Evolutionary conservation across 2,888 invertebrate genomes (phyloP), one percentile per base, ranked within the genome.

Genomic region (Netelia fuscicornis): DNA sequence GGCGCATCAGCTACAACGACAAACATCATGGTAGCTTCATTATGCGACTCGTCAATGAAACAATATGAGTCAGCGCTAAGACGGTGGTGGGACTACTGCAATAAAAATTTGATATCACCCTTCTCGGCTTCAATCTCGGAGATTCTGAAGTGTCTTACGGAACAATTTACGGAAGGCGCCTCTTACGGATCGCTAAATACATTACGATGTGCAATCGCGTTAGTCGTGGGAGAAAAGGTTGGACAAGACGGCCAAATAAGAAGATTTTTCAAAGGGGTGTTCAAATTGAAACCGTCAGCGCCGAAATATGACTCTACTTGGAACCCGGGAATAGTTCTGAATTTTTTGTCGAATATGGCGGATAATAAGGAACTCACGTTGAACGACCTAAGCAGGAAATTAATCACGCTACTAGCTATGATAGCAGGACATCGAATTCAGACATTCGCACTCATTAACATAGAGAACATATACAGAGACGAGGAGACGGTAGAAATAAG

Each of bases 241-340:
- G 60, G 42, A 72, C 72, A 58, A 72, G 58, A 44, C 23, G 11
- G n/a, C 23, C 42, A 58, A 67, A 58, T 80, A 9, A 87, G 85
- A 77, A 67, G 88, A 23, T 90, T 88, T 71, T 58, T 89, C 30
- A 89, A 84, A 58, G 90, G 86, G 1, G 70, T 87, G 1, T 85
- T 82, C n/a, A 86, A 83, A 42, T 30, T 88, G 37, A 84, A 85
- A 79, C 90, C 82, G 84, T 83, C 20, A 1, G 52, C 23, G 20
- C 80, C 83, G 1, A 88, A 78, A 71, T 89, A 91, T 81, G 83
- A 89, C 48, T 6, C 25, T 2, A 90, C 86, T 0, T 91, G 91
- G 91, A 87, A 92, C 67, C 88, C 90, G 9, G 62, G 65, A n/a
- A 64, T 81, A 6, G 77, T 83, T 5, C 62, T 86, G 81, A 52